Percentiles rank a stretch among this genome's conserved stretches.
Conservation (phyloP, 2,797 vertebrate genomes). For the Poeciliopsis gracilis region DNA sequence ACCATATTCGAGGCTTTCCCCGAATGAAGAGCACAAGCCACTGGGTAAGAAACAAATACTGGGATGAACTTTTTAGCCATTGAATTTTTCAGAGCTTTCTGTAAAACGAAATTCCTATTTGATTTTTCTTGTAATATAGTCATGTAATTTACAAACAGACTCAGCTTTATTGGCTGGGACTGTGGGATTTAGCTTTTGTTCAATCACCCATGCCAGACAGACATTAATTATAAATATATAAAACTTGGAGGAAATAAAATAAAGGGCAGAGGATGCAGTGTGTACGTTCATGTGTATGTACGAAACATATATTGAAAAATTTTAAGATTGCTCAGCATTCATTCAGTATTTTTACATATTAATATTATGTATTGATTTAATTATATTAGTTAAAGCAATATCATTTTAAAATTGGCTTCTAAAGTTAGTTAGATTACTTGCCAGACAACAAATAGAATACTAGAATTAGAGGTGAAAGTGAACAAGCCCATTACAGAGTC, state of each 20-base stretch:
- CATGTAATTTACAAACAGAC: constrained; percentile 2
- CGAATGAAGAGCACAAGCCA: constrained; percentile 93
- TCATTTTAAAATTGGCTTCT: neutral
- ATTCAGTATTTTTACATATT: neutral
- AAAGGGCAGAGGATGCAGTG: neutral
- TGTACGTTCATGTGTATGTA: neutral
- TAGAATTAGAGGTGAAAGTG: neutral
- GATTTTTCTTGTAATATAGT: constrained; percentile 4
- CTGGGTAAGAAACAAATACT: constrained; percentile 85
- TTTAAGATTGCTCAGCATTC: neutral
- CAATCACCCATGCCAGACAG: neutral
- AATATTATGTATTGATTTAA: neutral
- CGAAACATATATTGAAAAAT: too few species aligned
- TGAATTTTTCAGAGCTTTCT: neutral
- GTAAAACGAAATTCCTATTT: constrained; percentile 5
- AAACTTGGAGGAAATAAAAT: neutral
- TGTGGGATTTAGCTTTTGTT: neutral
- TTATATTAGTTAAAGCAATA: neutral
- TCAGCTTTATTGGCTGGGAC: neutral
- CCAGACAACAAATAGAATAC: neutral
- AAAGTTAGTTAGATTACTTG: too few species aligned
- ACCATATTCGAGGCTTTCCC: constrained; percentile 95
- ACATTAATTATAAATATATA: neutral
- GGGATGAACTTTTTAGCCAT: constrained; percentile 1
- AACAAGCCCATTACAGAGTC: neutral